Base-by-base conservation (phyloP, 2,113 vertebrate genomes). In the Rynchops niger region DNA sequence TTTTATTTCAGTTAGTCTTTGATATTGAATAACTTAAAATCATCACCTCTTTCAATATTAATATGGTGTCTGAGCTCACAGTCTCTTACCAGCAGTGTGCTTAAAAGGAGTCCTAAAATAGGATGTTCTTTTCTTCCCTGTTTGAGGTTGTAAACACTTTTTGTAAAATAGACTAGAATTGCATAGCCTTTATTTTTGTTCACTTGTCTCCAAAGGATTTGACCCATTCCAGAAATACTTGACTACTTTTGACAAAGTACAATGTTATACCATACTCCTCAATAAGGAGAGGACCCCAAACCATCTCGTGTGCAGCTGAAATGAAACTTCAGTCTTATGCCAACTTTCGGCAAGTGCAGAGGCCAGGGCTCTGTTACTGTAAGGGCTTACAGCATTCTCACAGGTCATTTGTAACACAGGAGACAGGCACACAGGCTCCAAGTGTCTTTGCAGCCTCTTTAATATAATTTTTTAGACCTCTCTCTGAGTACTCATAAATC, bases 1-100 rank as follows among this genome's bases (percentile, higher is more conserved):
- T 79, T 95, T 86, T 63, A 86, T 93, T 94, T 94, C 55, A 78
- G 43, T 83, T 86, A 66, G 45, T 52, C 21, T 86, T 92, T 92
- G 40, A 61, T 86, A 86, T 9, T 55, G 61, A 88, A 88, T 47
- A 73, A 92, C 40, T 21, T 78, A 32, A 86, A 78, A 25, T 82
- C 32, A 47, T 81, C 69, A 88, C n/a, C 21, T 81, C 26, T 78
- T 78, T 89, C 59, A 88, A 52, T 65, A 81, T 67, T 86, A 95
- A 67, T 52, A 56, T 6, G 18, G 11, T 83, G 38, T 70, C 65
- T 88, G 40, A 84, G 26, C 26, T 97, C 43, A 71, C 30, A 71
- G n/a, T 83, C 38, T 93, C 34, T 72, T 83, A 66, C 49, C 27
- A 50, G 36, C 36, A 69, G 3, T 15, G 22, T 22, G 53, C 21